Evolutionary conservation across 2,888 invertebrate species (phyloP).

Genomic region (Ennomos erosarius): DNA sequence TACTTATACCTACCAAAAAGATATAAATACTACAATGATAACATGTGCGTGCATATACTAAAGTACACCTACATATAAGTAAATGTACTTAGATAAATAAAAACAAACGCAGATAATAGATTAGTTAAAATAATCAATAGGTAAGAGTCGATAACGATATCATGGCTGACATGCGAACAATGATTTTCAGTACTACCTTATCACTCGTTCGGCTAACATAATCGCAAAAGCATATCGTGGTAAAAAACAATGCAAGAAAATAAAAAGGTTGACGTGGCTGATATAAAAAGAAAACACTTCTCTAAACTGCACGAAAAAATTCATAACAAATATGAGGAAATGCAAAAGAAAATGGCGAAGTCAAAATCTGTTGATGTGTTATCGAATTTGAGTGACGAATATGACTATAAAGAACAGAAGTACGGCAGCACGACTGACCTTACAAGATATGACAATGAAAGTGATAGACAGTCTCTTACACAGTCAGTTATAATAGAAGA

Average conservation of each 20-base stretch:
- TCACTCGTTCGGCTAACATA: slow-evolving; percentile 30
- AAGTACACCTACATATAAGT: too few relatives aligned
- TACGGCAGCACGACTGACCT: slow-evolving; percentile 52
- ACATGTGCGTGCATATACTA: too few relatives aligned
- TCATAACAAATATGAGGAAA: slow-evolving; percentile 71
- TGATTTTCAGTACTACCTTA: slow-evolving; percentile 49
- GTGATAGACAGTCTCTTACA: slow-evolving; percentile 37
- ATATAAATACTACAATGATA: too few relatives aligned
- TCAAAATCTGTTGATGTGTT: slow-evolving; percentile 71
- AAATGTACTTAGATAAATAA: neutral
- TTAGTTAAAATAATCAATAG: slow-evolving; percentile 71
- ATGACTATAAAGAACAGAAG: slow-evolving; percentile 49
- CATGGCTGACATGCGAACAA: slow-evolving; percentile 36
- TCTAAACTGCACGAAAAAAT: slow-evolving; percentile 67
- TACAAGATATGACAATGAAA: slow-evolving; percentile 43
- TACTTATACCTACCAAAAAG: too few relatives aligned
- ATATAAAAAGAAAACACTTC: slow-evolving; percentile 59
- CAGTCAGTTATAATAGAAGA: slow-evolving; percentile 53
- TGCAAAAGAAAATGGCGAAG: slow-evolving; percentile 72
- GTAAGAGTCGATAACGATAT: slow-evolving; percentile 66
- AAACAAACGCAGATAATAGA: slow-evolving; percentile 48
- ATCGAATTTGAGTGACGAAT: slow-evolving; percentile 54
- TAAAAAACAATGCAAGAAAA: slow-evolving; percentile 53
- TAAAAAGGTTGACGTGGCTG: slow-evolving; percentile 40
- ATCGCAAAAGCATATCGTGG: slow-evolving; percentile 12